Evolutionary conservation across 2,888 invertebrate genomes (phyloP).

Genomic region (Ornithoptera priamus): DNA sequence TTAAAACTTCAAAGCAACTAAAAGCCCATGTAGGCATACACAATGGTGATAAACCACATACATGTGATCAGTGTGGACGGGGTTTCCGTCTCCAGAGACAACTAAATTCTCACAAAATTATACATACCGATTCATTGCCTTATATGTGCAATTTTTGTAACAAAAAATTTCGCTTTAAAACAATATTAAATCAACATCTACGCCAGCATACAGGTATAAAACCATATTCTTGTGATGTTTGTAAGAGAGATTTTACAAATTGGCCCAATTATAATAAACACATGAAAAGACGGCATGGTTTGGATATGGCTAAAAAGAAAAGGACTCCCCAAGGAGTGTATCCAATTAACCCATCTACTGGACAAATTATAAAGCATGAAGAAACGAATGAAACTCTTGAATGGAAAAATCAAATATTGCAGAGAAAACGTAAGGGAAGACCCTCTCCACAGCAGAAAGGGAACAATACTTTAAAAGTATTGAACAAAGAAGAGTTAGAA

Average conservation of each 20-base stretch:
- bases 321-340: slow-evolving; percentile 62
- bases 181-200: slow-evolving; percentile 83
- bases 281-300: slow-evolving; percentile 86
- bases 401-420: slow-evolving; percentile 53
- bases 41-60: slow-evolving; percentile 48
- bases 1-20: slow-evolving; percentile 39
- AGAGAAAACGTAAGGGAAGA: slow-evolving; percentile 30
- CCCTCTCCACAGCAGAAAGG: neutral
- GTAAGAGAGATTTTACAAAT: slow-evolving; percentile 84
- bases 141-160: slow-evolving; percentile 85
- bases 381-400: slow-evolving; percentile 48
- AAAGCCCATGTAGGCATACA: slow-evolving; percentile 50
- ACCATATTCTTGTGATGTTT: slow-evolving; percentile 85
- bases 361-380: slow-evolving; percentile 43
- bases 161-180: slow-evolving; percentile 85
- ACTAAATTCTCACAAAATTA: slow-evolving; percentile 83
- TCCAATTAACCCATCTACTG: slow-evolving; percentile 54
- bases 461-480: neutral
- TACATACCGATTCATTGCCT: slow-evolving; percentile 86
- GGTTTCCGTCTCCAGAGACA: slow-evolving; percentile 50
- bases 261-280: slow-evolving; percentile 90
- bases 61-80: slow-evolving; percentile 55
- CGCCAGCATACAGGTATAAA: slow-evolving; percentile 84
- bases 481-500: neutral
- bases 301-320: slow-evolving; percentile 55